Evolutionary conservation across 2,888 invertebrate species (phyloP).

Genomic region (Melieria omissa): DNA sequence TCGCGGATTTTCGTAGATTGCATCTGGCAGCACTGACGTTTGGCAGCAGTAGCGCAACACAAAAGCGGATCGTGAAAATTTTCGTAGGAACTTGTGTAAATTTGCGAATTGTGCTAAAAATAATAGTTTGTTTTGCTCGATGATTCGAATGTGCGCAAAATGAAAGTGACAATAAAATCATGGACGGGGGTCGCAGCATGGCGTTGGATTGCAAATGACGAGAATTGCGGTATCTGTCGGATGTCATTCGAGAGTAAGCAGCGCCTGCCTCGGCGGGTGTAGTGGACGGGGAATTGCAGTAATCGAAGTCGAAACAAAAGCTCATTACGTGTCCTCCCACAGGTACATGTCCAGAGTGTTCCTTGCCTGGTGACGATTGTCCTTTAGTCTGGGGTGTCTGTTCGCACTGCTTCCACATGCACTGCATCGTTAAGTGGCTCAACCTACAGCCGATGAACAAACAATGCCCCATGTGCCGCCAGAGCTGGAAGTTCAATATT

Average conservation of each 20-base stretch:
- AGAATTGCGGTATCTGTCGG: constrained; percentile 98
- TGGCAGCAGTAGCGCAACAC: constrained; percentile 24
- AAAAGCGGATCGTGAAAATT: constrained; percentile 26
- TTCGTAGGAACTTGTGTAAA: constrained; percentile 27
- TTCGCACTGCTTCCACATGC: constrained; percentile 99
- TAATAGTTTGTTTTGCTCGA: constrained; percentile 17
- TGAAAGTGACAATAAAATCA: constrained; percentile 66
- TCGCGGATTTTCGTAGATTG: constrained; percentile 1
- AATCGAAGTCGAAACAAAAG: too few relatives aligned
- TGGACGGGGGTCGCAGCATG: constrained; percentile 98
- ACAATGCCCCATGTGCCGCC: constrained; percentile 96
- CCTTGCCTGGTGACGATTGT: constrained; percentile 97
- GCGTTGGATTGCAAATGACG: constrained; percentile 99
- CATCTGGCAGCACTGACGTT: constrained; percentile 16
- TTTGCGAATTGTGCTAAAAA: constrained; percentile 6
- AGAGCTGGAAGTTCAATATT: constrained; percentile 98
- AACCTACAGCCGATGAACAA: constrained; percentile 90
- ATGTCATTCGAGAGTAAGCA: constrained; percentile 92
- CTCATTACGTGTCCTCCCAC: too few relatives aligned
- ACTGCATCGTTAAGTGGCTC: constrained; percentile 99
- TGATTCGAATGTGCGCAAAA: constrained; percentile 52
- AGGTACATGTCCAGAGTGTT: constrained; percentile 94
- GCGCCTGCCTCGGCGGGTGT: background rate
- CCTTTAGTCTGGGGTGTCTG: constrained; percentile 98
- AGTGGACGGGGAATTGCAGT: too few relatives aligned